A percentile compares a stretch with the other conserved stretches of the same genome.
These are phyloP conservation scores for Drosophila longiperda DNA, from an alignment of 2,888 invertebrate species.

Conservation along the genomic window DNA sequence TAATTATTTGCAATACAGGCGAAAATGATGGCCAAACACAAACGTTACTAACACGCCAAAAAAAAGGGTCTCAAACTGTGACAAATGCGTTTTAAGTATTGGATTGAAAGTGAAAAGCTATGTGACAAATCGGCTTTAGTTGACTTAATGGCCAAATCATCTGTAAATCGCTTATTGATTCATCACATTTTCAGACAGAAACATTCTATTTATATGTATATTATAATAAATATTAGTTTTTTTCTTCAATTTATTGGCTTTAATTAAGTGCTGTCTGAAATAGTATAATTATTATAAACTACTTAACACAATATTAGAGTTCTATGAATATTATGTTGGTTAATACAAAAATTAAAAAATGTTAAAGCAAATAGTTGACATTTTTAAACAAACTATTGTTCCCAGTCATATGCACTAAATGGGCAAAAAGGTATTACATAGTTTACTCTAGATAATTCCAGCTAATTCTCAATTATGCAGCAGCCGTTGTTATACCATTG, in stretches of 20 bases:
- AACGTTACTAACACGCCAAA: slow-evolving; percentile 14
- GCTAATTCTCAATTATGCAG: slow-evolving; percentile 37
- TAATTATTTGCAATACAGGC: slow-evolving; percentile 42
- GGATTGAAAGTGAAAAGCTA: background rate
- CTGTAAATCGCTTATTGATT: slow-evolving; percentile 18
- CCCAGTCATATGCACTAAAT: background rate
- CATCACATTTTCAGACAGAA: background rate
- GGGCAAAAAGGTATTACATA: slow-evolving; percentile 3
- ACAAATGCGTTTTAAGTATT: slow-evolving; percentile 31
- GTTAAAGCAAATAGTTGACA: background rate
- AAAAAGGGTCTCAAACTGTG: slow-evolving; percentile 9
- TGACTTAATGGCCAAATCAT: slow-evolving; percentile 13
- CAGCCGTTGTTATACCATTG: slow-evolving; percentile 19
- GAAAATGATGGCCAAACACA: slow-evolving; percentile 25
- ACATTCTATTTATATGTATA: background rate
- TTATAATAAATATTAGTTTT: background rate
- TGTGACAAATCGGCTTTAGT: slow-evolving; percentile 16
- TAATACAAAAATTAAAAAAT: background rate
- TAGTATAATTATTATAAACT: background rate
- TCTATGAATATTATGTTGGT: background rate
- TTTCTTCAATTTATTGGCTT: too few relatives aligned
- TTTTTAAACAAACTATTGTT: background rate
- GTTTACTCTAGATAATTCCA: slow-evolving; percentile 37
- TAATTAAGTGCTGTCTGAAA: background rate
- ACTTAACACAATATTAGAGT: background rate